Base-by-base conservation (phyloP, 2,888 invertebrate species). In the Habrosyne pyritoides region DNA sequence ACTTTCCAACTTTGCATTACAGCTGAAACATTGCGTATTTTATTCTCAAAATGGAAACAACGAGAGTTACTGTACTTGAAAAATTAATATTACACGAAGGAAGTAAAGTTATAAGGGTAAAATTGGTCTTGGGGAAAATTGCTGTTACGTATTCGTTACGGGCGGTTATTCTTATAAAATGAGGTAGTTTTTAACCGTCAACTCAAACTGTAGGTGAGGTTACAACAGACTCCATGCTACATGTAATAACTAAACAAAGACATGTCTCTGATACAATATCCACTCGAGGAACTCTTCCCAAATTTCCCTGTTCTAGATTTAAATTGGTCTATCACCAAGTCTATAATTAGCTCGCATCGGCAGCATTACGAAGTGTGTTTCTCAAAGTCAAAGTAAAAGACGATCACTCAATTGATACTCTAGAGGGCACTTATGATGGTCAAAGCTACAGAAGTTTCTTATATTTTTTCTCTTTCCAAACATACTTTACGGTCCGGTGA, bases 1-100 rank as follows among this genome's bases (percentile, higher is more conserved):
- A 79, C 67, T 79, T 76, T 71, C 66, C 60, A 67, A 62, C 66
- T 60, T 53, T 51, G 60, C 65, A 63, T 71, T 63, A 66, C 61
- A 51, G 53, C 10, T 47, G 50, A 50, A 50, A 50, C 30, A 50
- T 28, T 50, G 28, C 30, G 50, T 30, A 30, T 50, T 50, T 50
- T 50, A 50, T 50, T 28, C 50, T 6, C 42, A 18, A 42, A 42
- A 42, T 42, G 18, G 42, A 42, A 42, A 42, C 42, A 2, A 18
- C 18, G 14, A 36, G 36, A 36, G 36, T 36, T 36, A 36, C 36
- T n/a, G 36, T 36, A 36, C 36, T 36, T 36, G 5, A 14, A 36
- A 36, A 36, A 36, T 36, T 36, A 14, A 36, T 36, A 36, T 36
- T 14, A 14, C 14, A 36, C 33, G 33, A n/a, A 12, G 14, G 2